A percentile compares a stretch with the other conserved stretches of the same genome.
Evolutionary conservation across 1,140 invertebrate species (phyloP).

Genomic region (Oryctes rhinoceros): DNA sequence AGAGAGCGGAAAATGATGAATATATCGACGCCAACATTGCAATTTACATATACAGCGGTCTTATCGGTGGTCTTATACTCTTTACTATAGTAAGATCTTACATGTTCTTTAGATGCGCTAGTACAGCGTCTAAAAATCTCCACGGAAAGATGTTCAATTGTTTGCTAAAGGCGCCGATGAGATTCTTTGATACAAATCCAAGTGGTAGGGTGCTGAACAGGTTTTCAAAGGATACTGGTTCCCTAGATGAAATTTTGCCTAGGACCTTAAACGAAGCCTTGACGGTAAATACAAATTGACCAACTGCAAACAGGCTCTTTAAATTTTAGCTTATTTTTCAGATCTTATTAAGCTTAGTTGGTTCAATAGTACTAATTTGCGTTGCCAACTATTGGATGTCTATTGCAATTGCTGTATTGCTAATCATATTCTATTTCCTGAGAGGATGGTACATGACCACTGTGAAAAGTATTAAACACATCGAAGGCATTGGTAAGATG

Average conservation of each 20-base stretch:
- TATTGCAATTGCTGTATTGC: constrained; percentile 73
- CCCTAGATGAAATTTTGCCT: constrained; percentile 2
- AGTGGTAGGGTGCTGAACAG: constrained; percentile 79
- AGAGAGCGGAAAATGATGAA: not conserved
- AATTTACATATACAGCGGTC: constrained; percentile 37
- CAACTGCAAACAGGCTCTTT: not conserved
- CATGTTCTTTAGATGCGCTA: constrained; percentile 67
- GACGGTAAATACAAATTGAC: not conserved
- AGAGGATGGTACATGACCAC: constrained; percentile 68
- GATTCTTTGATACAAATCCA: constrained; percentile 80
- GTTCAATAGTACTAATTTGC: constrained; percentile 68
- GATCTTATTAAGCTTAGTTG: constrained; percentile 71
- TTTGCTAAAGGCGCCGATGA: constrained; percentile 66
- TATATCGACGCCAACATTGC: constrained; percentile 42
- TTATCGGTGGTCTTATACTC: constrained; percentile 69
- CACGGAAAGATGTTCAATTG: constrained; percentile 78
- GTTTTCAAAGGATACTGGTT: constrained; percentile 37
- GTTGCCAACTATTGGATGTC: constrained; percentile 79
- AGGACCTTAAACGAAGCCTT: constrained; percentile 64
- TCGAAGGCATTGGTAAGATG: constrained; percentile 64
- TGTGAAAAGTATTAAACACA: constrained; percentile 66
- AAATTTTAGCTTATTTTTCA: constrained; percentile 62
- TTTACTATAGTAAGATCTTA: constrained; percentile 59
- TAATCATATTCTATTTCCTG: constrained; percentile 71
- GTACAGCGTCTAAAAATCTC: constrained; percentile 74